Base-by-base conservation (phyloP, 1,140 invertebrate genomes). In the Brachionus rotundiformis region DNA sequence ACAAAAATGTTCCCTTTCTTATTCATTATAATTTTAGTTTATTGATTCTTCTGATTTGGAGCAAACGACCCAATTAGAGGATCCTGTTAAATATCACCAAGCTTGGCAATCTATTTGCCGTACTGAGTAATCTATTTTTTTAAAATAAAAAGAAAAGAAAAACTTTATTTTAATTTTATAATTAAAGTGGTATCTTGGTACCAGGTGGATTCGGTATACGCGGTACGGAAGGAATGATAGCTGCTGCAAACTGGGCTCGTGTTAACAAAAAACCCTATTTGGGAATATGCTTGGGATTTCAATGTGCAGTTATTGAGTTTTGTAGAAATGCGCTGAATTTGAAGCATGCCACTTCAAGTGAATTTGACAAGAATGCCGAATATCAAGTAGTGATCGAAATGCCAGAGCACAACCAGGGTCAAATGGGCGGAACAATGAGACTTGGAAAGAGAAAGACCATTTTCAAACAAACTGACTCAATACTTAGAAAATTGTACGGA, bases 341-440 rank as follows among this genome's bases (percentile, higher is more conserved):
- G 19, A 88, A 91, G 82, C 92, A 92, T 85, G 96, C 96, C 0
- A 93, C 96, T 85, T 93, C 92, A 10, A 94, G 93, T 1, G 97
- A 99, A 90, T 92, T 95, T 29, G 90, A 93, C 84, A 90, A 91
- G 0, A 87, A 92, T 3, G 92, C 93, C 19, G 87, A 88, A 25
- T 86, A 93, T 82, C 92, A 93, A 25, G 88, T 98, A 31, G 93
- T 99, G 1, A 95, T 99, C 82, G 96, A 99, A 83, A 99, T 99
- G 98, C 95, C 96, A 0, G 98, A 99, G 89, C 95, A 98, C 87
- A 94, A 95, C 88, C 91, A 91, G 4, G 95, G 94, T 33, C 90
- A 93, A 83, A 92, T 98, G 90, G 98, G 98, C 4, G 98, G 96
- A 25, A 99, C 98, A 0, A 99, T 99, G 98, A 90, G 98, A 82